These are phyloP conservation scores for Tauraco hartlaubi DNA, from an alignment of 2,797 vertebrate species.

Conservation along the genomic window DNA sequence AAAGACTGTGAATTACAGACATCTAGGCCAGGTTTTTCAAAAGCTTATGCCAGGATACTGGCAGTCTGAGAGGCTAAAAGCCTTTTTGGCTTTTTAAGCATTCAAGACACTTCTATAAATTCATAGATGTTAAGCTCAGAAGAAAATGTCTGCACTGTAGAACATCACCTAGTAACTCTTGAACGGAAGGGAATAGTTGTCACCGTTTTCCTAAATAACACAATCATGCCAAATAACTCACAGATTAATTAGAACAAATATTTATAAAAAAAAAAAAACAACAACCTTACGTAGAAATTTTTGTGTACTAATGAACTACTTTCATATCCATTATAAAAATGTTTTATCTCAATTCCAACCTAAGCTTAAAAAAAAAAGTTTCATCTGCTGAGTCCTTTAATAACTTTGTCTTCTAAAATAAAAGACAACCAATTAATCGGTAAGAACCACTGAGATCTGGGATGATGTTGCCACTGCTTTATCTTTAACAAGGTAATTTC, in stretches of 20 bases:
- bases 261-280: background rate
- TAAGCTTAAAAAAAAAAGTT: background rate
- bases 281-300: background rate
- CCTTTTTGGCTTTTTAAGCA: conserved; percentile 15
- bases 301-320: background rate
- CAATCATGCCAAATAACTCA: background rate
- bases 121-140: background rate
- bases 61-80: conserved; percentile 6
- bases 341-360: background rate
- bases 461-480: background rate
- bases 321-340: background rate
- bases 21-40: background rate
- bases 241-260: background rate
- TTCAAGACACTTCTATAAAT: background rate
- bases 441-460: background rate
- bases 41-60: background rate
- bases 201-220: background rate
- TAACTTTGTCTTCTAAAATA: background rate
- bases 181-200: background rate
- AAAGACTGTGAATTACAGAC: background rate
- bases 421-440: background rate
- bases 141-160: background rate
- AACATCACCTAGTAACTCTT: background rate
- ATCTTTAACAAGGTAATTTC: background rate
- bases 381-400: background rate